These are phyloP conservation scores for Pardosa pseudoannulata DNA, from an alignment of 2,888 invertebrate genomes.

Conservation along the genomic window DNA sequence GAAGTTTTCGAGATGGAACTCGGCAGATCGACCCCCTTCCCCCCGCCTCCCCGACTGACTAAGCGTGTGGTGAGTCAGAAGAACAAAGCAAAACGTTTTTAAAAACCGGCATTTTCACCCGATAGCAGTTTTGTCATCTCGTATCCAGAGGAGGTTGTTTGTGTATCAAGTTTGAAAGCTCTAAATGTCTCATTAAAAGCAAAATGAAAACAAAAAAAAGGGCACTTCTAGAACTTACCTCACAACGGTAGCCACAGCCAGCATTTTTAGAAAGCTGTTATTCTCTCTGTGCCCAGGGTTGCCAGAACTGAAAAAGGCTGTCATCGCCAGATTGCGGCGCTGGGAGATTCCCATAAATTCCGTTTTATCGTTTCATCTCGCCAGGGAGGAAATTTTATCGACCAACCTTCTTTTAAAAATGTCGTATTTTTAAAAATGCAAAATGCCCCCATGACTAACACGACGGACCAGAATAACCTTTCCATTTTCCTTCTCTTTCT, in stretches of 20 bases:
- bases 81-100: constrained; percentile 71
- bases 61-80: constrained; percentile 59
- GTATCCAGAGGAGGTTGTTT: background rate
- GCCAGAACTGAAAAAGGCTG: constrained; percentile 69
- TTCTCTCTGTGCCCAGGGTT: constrained; percentile 59
- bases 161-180: constrained; percentile 25
- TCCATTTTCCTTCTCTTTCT: too few species aligned
- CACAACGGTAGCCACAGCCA: constrained; percentile 61
- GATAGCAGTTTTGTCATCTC: constrained; percentile 24
- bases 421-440: constrained; percentile 26
- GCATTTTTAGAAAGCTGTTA: constrained; percentile 71
- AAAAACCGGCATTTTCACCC: constrained; percentile 54
- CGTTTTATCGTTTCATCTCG: constrained; percentile 57
- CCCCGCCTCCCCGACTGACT: constrained; percentile 1
- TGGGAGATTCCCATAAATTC: constrained; percentile 41
- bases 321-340: constrained; percentile 67
- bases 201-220: constrained; percentile 61
- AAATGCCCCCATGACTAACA: background rate
- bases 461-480: constrained; percentile 8
- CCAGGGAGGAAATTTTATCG: constrained; percentile 61
- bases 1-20: constrained; percentile 63
- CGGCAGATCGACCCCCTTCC: constrained; percentile 36
- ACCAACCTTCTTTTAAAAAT: constrained; percentile 39
- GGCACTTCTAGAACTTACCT: constrained; percentile 69
- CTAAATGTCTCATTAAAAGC: constrained; percentile 58